Percentiles rank a stretch among this genome's conserved stretches.
Conservation (phyloP, 35 echinoderm and acorn worm genomes). For the Holothuria glaberrima region DNA sequence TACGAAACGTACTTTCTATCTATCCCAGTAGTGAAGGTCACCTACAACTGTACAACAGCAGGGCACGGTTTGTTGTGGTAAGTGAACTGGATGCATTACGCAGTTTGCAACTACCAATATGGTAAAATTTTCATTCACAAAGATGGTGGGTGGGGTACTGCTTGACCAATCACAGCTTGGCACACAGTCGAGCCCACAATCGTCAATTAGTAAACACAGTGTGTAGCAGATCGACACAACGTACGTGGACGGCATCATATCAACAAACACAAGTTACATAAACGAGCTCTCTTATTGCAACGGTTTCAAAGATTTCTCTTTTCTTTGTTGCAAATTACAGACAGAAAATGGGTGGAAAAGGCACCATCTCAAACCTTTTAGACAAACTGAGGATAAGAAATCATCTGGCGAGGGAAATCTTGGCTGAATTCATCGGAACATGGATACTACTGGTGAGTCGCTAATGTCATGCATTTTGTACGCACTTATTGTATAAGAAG, state of each 20-base stretch:
- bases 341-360: neutral
- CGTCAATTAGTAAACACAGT: too few relatives aligned
- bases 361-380: conserved; percentile 20
- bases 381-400: conserved; percentile 59
- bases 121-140: neutral
- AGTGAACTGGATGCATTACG: too few relatives aligned
- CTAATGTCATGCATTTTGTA: neutral
- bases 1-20: too few relatives aligned
- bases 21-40: too few relatives aligned
- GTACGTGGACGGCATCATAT: neutral
- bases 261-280: neutral
- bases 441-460: conserved; percentile 73
- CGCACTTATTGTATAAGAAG: too few relatives aligned
- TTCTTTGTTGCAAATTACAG: neutral
- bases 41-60: too few relatives aligned
- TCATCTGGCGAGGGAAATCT: conserved; percentile 65
- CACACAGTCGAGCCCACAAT: neutral
- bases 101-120: too few relatives aligned
- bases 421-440: conserved; percentile 76
- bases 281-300: neutral
- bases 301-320: neutral
- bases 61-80: too few relatives aligned
- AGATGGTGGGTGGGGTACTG: neutral
- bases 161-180: neutral
- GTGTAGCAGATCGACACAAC: too few relatives aligned